Conservation (phyloP, 2,797 vertebrate species). For the Sebastolobus altivelis region DNA sequence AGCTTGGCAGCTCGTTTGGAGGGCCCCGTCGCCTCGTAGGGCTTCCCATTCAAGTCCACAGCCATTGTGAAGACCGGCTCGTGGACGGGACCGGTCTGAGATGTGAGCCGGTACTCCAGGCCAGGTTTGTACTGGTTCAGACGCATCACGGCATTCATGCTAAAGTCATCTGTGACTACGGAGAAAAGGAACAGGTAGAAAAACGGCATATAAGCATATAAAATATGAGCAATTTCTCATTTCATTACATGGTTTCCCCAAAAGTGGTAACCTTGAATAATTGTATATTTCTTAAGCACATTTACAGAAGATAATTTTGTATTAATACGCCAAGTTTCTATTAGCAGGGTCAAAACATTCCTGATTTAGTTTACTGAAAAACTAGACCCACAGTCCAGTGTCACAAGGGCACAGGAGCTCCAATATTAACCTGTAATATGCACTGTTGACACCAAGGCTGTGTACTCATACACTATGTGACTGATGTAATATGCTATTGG, state of each 20-base stretch:
- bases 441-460: background rate
- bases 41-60: slow-evolving; percentile 92
- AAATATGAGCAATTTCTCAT: background rate
- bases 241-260: background rate
- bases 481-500: background rate
- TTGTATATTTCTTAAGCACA: background rate
- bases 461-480: background rate
- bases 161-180: slow-evolving; percentile 87
- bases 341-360: background rate
- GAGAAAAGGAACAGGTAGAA: background rate
- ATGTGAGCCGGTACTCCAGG: slow-evolving; percentile 92
- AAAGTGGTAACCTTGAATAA: background rate
- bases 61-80: slow-evolving; percentile 97
- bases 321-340: background rate
- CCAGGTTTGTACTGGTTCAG: slow-evolving; percentile 96
- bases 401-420: background rate
- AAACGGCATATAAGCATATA: slow-evolving; percentile 6
- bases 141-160: slow-evolving; percentile 96
- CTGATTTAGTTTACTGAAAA: background rate
- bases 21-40: slow-evolving; percentile 91
- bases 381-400: background rate
- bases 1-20: slow-evolving; percentile 95
- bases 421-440: background rate
- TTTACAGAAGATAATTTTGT: background rate
- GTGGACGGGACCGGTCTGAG: slow-evolving; percentile 95